These are phyloP conservation scores for Choloepus didactylus DNA, from an alignment of 2,797 vertebrate genomes.

Conservation along the genomic window DNA sequence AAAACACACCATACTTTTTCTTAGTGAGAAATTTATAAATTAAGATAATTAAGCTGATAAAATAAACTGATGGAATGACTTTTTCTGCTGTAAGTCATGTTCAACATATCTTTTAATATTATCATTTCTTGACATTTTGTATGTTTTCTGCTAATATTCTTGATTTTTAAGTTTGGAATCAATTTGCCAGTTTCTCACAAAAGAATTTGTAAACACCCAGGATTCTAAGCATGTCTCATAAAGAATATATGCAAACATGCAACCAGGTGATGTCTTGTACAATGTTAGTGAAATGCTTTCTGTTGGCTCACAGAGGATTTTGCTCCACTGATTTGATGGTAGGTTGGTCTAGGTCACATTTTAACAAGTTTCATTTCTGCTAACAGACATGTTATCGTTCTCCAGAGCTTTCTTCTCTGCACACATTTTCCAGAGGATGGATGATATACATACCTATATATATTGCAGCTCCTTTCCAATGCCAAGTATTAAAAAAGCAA, in stretches of 20 bases:
- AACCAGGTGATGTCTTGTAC: background rate
- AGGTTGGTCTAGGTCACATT: slow-evolving; percentile 67
- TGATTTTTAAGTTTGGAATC: background rate
- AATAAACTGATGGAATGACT: background rate
- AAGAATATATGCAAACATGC: background rate
- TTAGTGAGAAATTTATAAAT: background rate
- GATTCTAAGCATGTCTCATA: background rate
- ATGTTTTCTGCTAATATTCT: background rate
- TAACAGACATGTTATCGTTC: slow-evolving; percentile 62
- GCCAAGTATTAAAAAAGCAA: slow-evolving; percentile 51
- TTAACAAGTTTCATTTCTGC: slow-evolving; percentile 77
- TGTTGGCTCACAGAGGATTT: slow-evolving; percentile 53
- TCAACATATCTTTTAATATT: background rate
- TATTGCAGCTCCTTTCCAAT: background rate
- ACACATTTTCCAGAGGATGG: slow-evolving; percentile 34
- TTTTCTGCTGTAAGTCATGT: background rate
- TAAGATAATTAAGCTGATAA: background rate
- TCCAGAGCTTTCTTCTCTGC: slow-evolving; percentile 70
- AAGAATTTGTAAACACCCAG: background rate
- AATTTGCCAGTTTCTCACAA: background rate
- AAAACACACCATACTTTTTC: background rate
- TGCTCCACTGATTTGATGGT: slow-evolving; percentile 55
- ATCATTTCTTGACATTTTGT: background rate
- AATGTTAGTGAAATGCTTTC: background rate
- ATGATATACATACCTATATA: background rate